Evolutionary conservation across 2,113 vertebrate genomes (phyloP).

Genomic region (Picathartes gymnocephalus): DNA sequence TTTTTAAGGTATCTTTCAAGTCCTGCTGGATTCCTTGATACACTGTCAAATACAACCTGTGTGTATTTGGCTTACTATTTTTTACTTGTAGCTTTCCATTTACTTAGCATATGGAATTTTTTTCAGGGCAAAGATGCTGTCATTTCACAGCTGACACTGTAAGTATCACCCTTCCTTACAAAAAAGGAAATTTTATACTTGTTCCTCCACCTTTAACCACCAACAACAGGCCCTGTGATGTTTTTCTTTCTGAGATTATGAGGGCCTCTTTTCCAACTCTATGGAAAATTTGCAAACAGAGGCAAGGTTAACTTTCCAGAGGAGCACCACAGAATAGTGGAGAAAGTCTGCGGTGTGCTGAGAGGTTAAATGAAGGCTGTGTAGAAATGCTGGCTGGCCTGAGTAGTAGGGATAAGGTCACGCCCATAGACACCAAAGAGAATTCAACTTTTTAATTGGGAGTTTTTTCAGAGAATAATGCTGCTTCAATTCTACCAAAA

Average conservation of each 20-base stretch:
- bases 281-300: not conserved
- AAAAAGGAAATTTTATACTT: not conserved
- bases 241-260: not conserved
- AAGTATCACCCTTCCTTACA: not conserved
- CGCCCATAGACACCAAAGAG: not conserved
- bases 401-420: not conserved
- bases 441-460: not conserved
- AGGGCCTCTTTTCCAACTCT: not conserved
- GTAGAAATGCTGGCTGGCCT: not conserved
- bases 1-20: not conserved
- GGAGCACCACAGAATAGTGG: not conserved
- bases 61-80: not conserved
- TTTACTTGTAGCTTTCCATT: not conserved
- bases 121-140: not conserved
- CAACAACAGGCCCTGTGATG: not conserved
- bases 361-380: not conserved
- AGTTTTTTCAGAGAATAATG: not conserved
- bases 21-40: not conserved
- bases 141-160: not conserved
- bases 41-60: not conserved
- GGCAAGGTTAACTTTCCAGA: not conserved
- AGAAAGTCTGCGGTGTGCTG: not conserved
- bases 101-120: not conserved
- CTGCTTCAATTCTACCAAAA: not conserved
- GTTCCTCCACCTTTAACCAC: rapidly evolving